Evolutionary conservation across 2,888 invertebrate genomes (phyloP).

Genomic region (Sesia bembeciformis): DNA sequence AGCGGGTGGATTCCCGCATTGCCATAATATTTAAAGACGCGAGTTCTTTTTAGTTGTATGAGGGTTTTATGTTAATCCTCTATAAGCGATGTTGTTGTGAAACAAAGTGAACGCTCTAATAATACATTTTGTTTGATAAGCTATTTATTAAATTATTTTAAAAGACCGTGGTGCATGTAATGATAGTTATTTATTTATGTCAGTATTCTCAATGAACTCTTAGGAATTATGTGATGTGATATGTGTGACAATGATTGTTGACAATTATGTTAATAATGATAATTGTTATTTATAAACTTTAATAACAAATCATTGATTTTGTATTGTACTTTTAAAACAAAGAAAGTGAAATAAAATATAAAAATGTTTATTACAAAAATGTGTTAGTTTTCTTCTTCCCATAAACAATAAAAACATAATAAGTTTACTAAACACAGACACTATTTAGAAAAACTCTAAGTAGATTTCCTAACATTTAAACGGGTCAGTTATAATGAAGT

Average conservation of each 20-base stretch:
- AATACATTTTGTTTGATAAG: conserved; percentile 21
- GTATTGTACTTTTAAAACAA: conserved; percentile 47
- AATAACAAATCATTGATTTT: conserved; percentile 48
- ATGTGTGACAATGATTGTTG: conserved; percentile 7
- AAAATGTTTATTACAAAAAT: conserved; percentile 20
- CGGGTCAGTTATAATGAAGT: too few relatives aligned
- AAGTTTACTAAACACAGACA: too few relatives aligned
- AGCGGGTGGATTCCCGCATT: conserved; percentile 53
- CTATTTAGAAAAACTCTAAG: too few relatives aligned
- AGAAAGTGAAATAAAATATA: conserved; percentile 44
- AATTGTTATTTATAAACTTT: conserved; percentile 42
- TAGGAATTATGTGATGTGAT: conserved; percentile 52
- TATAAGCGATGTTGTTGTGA: conserved; percentile 32
- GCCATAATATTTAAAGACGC: conserved; percentile 66
- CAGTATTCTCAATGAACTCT: conserved; percentile 61
- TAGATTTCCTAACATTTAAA: too few relatives aligned
- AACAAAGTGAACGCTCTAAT: conserved; percentile 46
- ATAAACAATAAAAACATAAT: too few relatives aligned
- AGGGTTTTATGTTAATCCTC: conserved; percentile 1
- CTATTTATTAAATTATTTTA: conserved; percentile 71
- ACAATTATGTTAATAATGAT: conserved; percentile 12
- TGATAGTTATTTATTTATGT: conserved; percentile 69
- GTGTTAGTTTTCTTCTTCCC: too few relatives aligned
- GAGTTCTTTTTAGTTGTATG: conserved; percentile 21
- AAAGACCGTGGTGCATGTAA: conserved; percentile 64